Conservation (phyloP, 1,140 invertebrate species). For the Teleogryllus occipitalis region DNA sequence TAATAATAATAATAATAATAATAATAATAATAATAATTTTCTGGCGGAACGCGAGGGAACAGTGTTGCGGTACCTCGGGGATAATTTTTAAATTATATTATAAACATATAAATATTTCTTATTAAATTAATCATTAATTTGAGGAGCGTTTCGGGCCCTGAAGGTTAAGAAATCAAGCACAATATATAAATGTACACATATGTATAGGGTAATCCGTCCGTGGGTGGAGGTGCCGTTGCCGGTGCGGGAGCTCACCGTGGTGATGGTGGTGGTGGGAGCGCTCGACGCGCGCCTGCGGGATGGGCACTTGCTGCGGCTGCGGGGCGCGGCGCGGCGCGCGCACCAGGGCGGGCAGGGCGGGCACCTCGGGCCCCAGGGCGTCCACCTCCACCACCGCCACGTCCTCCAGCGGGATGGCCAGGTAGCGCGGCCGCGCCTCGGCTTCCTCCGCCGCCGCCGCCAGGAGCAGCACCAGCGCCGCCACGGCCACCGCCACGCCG, state of each 20-base stretch:
- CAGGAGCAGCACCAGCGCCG: slow-evolving; percentile 28
- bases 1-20: no score
- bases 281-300: slow-evolving; percentile 20
- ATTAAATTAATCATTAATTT: no score
- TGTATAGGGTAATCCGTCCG: no score
- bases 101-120: no score
- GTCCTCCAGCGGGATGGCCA: slow-evolving; percentile 49
- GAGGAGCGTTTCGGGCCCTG: no score
- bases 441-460: slow-evolving; percentile 30
- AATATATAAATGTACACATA: no score
- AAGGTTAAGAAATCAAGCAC: no score
- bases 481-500: not conserved
- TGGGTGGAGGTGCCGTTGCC: no score
- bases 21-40: no score
- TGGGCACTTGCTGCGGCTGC: slow-evolving; percentile 30
- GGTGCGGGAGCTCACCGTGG: slow-evolving; percentile 8
- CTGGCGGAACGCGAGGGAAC: no score
- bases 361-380: not conserved
- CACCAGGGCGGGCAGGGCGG: not conserved
- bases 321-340: slow-evolving; percentile 36
- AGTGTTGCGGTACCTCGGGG: no score
- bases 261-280: slow-evolving; percentile 28
- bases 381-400: slow-evolving; percentile 35
- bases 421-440: slow-evolving; percentile 43
- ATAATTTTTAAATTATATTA: no score